A percentile compares a stretch with the other conserved stretches of the same genome.
phyloP scores from a whole-genome alignment of 2,888 invertebrate genomes.

The Watsonalla binaria region DNA sequence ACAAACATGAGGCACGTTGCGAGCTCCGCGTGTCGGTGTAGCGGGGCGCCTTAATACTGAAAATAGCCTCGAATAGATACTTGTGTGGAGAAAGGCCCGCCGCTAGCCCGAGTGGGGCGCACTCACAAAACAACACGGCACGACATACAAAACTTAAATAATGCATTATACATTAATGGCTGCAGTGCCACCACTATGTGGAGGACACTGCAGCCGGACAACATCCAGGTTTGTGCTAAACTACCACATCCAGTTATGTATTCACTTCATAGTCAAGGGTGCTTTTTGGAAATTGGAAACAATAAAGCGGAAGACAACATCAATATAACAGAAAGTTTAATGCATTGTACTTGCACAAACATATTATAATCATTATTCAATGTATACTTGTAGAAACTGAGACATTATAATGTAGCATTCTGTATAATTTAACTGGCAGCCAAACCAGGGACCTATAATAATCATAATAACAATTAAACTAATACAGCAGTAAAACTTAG shows the following conservation, averaged over 20 bases:
- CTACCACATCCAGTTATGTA: slow-evolving; percentile 33
- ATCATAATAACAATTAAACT: slow-evolving; percentile 10
- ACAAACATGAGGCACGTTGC: slow-evolving; percentile 9
- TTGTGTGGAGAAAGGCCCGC: slow-evolving; percentile 24
- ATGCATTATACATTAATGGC: slow-evolving; percentile 50
- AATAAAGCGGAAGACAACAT: slow-evolving; percentile 27
- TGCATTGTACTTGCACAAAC: slow-evolving; percentile 26
- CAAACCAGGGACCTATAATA: slow-evolving; percentile 31
- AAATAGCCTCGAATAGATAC: slow-evolving; percentile 41
- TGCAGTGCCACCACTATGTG: slow-evolving; percentile 48
- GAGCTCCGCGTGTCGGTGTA: slow-evolving; percentile 21
- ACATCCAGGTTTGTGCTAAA: slow-evolving; percentile 26
- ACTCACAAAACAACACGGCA: slow-evolving; percentile 40
- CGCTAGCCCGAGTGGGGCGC: slow-evolving; percentile 30
- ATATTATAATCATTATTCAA: slow-evolving; percentile 13
- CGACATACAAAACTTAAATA: slow-evolving; percentile 59
- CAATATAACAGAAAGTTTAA: slow-evolving; percentile 20
- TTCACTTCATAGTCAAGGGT: background rate
- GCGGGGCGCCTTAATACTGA: slow-evolving; percentile 29
- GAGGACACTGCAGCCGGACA: slow-evolving; percentile 23
- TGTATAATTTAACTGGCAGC: slow-evolving; percentile 9
- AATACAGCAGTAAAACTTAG: slow-evolving; percentile 31
- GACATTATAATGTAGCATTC: slow-evolving; percentile 10
- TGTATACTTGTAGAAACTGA: slow-evolving; percentile 12
- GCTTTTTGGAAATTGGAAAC: slow-evolving; percentile 15